Conservation (phyloP, 2,797 vertebrate genomes). For the Lacerta viridis region DNA sequence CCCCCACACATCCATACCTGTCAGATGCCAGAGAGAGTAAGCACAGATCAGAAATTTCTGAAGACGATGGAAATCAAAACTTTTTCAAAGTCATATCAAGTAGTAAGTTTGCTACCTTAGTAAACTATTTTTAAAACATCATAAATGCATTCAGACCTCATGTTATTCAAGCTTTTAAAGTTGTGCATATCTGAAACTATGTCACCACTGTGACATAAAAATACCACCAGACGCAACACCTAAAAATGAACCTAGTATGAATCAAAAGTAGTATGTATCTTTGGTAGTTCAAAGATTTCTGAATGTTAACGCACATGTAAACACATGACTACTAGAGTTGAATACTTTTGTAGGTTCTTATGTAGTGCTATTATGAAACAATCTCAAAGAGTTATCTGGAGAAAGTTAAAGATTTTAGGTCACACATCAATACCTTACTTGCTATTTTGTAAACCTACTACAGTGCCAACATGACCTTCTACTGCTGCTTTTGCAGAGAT, state of each 20-base stretch:
- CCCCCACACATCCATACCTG: conserved; percentile 99
- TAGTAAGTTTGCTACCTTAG: not conserved
- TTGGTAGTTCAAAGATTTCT: conserved; percentile 17
- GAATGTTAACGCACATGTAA: conserved; percentile 42
- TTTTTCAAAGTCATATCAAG: not conserved
- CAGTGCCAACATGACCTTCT: conserved; percentile 20
- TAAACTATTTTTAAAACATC: not conserved
- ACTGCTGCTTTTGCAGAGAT: conserved; percentile 30
- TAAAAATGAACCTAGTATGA: not conserved
- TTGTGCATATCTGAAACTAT: conserved; percentile 54
- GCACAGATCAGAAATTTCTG: not conserved
- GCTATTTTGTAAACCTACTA: conserved; percentile 40
- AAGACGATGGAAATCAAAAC: conserved; percentile 17
- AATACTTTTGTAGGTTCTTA: conserved; percentile 24
- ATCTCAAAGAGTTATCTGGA: conserved; percentile 38
- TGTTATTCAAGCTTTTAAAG: not conserved
- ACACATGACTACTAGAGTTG: conserved; percentile 23
- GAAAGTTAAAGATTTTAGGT: conserved; percentile 30
- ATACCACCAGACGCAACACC: conserved; percentile 31
- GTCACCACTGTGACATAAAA: conserved; percentile 41
- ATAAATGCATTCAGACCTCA: conserved; percentile 14
- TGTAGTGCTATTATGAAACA: not conserved
- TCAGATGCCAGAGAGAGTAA: conserved; percentile 30
- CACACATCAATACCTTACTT: conserved; percentile 21
- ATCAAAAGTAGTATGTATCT: conserved; percentile 29